These are phyloP conservation scores for Rotaria magnacalcarata DNA, from an alignment of 2,888 invertebrate species.

Conservation along the genomic window DNA sequence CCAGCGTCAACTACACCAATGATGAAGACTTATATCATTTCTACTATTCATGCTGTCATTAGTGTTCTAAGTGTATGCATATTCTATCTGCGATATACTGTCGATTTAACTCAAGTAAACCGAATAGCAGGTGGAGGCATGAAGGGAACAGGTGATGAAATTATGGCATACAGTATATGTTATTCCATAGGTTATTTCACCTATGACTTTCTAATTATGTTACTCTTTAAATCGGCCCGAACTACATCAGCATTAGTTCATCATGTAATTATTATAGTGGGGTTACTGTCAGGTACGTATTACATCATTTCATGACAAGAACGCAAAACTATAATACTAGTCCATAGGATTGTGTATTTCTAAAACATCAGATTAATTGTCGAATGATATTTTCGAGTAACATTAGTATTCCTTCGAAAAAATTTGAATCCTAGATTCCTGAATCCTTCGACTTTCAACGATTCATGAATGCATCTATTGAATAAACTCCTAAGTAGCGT, in stretches of 20 bases:
- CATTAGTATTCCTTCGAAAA: no score
- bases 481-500: no score
- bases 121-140: not conserved
- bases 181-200: not conserved
- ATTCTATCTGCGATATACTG: not conserved
- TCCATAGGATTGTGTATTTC: no score
- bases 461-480: no score
- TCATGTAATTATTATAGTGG: not conserved
- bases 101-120: not conserved
- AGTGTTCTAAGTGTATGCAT: not conserved
- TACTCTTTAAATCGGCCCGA: not conserved
- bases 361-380: no score
- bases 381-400: no score
- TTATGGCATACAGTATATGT: not conserved
- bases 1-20: not conserved
- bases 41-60: not conserved
- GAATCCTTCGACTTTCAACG: no score
- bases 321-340: no score
- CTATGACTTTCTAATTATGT: not conserved
- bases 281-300: no score
- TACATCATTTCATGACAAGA: no score
- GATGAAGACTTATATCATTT: not conserved
- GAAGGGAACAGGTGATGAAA: not conserved
- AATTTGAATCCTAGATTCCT: no score
- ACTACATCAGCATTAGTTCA: not conserved